Evolutionary conservation across 1,140 invertebrate species (phyloP).

Genomic region (Habropoda laboriosa): DNA sequence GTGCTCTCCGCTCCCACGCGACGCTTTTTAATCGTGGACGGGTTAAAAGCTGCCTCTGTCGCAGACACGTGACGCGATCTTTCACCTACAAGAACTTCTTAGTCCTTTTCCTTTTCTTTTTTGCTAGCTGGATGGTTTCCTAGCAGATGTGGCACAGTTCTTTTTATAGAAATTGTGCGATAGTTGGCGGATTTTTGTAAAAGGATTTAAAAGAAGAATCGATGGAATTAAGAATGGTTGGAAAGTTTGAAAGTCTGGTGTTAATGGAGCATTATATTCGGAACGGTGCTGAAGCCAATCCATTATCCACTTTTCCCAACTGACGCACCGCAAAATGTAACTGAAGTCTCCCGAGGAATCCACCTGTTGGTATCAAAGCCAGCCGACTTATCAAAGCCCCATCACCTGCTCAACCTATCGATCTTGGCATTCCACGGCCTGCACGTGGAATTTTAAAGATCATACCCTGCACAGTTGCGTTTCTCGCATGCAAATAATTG

Average conservation of each 20-base stretch:
- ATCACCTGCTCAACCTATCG: not conserved
- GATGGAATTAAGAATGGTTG: too few species aligned
- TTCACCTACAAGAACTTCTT: not conserved
- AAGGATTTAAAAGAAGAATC: too few species aligned
- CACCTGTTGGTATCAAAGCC: not conserved
- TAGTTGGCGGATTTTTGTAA: too few species aligned
- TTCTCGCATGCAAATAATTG: not conserved
- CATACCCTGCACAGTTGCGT: not conserved
- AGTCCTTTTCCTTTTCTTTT: not conserved
- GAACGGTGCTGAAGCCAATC: too few species aligned
- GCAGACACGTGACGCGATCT: not conserved
- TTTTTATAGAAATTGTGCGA: too few species aligned
- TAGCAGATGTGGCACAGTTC: too few species aligned
- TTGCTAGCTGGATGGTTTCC: too few species aligned
- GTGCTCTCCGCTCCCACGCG: constrained; percentile 17
- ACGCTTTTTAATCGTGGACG: not conserved
- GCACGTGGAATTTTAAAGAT: not conserved
- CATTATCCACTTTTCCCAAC: not conserved
- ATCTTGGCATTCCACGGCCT: not conserved
- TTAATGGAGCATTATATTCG: too few species aligned
- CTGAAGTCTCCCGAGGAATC: not conserved
- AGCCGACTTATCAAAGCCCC: not conserved
- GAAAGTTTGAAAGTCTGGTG: too few species aligned
- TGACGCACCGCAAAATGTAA: not conserved
- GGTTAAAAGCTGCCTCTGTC: not conserved